Percentiles rank a stretch among this genome's conserved stretches.
Evolutionary conservation across 2,797 vertebrate genomes (phyloP).

Genomic region (Pipistrellus kuhlii): DNA sequence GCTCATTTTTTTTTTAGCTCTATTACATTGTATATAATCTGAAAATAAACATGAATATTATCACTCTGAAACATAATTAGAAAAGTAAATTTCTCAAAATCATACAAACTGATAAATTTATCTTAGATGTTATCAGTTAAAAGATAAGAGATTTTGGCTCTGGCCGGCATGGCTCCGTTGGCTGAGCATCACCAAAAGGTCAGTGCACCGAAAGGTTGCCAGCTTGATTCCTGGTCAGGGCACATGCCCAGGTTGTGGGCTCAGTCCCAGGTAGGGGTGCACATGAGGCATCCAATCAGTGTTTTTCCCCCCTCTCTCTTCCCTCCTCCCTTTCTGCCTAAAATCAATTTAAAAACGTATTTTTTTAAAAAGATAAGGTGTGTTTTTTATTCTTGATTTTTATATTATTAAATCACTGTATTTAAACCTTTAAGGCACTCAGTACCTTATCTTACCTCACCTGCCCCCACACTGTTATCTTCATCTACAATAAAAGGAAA

Average conservation of each 20-base stretch:
- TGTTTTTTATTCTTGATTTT: constrained; percentile 40
- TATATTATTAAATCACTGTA: neutral
- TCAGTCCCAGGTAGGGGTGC: rapidly evolving
- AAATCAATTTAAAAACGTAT: neutral
- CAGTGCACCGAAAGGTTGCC: neutral
- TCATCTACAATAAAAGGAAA: neutral
- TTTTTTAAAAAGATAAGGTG: neutral
- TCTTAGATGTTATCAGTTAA: constrained; percentile 27
- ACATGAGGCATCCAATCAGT: neutral
- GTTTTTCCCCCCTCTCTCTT: neutral
- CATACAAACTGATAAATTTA: constrained; percentile 10
- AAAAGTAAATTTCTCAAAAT: constrained; percentile 53
- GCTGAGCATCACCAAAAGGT: neutral
- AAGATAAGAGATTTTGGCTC: neutral
- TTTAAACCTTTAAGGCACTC: neutral
- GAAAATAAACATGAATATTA: constrained; percentile 61
- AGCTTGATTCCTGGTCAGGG: neutral
- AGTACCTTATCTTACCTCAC: neutral
- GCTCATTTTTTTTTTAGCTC: constrained; percentile 28
- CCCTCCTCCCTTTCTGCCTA: neutral
- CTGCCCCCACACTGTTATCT: neutral
- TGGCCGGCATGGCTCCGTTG: neutral
- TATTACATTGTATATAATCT: constrained; percentile 22
- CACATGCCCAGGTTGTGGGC: neutral
- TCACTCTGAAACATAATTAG: constrained; percentile 49